Evolutionary conservation across 2,797 vertebrate species (phyloP).

Genomic region (Sebastes iracundus): DNA sequence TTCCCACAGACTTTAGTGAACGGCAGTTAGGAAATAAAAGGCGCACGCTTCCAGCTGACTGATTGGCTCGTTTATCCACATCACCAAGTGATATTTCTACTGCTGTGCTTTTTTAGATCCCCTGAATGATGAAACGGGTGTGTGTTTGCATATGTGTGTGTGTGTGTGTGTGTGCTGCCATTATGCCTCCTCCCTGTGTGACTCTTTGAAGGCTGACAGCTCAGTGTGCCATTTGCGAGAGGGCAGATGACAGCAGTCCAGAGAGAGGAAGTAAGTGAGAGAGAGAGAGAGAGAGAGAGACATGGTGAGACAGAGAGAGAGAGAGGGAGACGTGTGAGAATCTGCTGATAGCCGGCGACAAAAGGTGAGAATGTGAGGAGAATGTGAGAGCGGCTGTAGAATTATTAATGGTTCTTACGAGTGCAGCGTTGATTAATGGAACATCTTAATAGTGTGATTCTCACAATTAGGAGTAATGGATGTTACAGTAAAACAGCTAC

Average conservation of each 20-base stretch:
- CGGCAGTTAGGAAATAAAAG: slow-evolving; percentile 77
- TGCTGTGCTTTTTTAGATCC: slow-evolving; percentile 55
- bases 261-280: slow-evolving; percentile 5
- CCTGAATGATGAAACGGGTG: slow-evolving; percentile 59
- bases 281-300: neutral
- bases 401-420: slow-evolving; percentile 55
- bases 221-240: slow-evolving; percentile 59
- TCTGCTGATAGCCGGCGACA: slow-evolving; percentile 29
- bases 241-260: slow-evolving; percentile 45
- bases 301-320: neutral
- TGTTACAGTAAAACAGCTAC: slow-evolving; percentile 53
- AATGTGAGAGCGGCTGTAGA: slow-evolving; percentile 15
- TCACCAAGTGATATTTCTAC: slow-evolving; percentile 73
- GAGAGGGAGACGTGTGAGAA: neutral
- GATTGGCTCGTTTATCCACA: slow-evolving; percentile 79
- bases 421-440: slow-evolving; percentile 55
- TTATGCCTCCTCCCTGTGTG: slow-evolving; percentile 31
- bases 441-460: slow-evolving; percentile 56
- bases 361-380: slow-evolving; percentile 48
- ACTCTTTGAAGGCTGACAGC: slow-evolving; percentile 66
- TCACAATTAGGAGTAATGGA: slow-evolving; percentile 66
- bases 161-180: slow-evolving; percentile 21
- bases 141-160: slow-evolving; percentile 24
- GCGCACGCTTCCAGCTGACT: slow-evolving; percentile 72
- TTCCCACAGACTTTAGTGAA: slow-evolving; percentile 67